Evolutionary conservation across 1,140 invertebrate species (phyloP).

Genomic region (Acromyrmex charruanus): DNA sequence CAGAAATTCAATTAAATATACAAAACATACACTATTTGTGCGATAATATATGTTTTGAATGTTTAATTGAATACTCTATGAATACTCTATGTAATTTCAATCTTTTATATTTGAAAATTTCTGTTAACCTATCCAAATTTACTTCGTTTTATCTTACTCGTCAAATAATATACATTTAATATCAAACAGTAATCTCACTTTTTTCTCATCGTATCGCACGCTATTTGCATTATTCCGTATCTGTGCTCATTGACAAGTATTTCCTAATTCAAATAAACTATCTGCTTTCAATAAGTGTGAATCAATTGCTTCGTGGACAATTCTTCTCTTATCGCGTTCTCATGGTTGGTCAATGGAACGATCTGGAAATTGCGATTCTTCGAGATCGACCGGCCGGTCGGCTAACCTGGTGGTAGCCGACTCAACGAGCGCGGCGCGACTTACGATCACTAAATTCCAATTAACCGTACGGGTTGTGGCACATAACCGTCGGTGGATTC

Average conservation of each 20-base stretch:
- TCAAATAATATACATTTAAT: not conserved
- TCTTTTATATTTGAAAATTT: too few species aligned
- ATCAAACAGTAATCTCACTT: not conserved
- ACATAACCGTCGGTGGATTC: slow-evolving; percentile 71
- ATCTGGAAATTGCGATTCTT: slow-evolving; percentile 72
- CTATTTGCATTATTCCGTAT: not conserved
- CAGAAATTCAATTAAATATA: too few species aligned
- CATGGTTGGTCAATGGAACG: slow-evolving; percentile 9
- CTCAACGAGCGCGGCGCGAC: slow-evolving; percentile 63
- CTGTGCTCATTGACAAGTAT: not conserved
- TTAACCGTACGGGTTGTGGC: slow-evolving; percentile 72
- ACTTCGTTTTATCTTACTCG: too few species aligned
- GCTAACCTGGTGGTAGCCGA: slow-evolving; percentile 30
- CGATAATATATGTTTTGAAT: too few species aligned
- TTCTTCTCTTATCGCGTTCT: slow-evolving; percentile 28
- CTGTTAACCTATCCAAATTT: too few species aligned
- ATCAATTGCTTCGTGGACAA: not conserved
- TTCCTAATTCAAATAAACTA: not conserved
- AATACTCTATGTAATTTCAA: too few species aligned
- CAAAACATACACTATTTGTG: too few species aligned
- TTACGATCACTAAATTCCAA: slow-evolving; percentile 80
- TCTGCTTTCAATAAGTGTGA: not conserved
- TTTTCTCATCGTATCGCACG: not conserved
- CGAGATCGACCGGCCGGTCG: slow-evolving; percentile 50
- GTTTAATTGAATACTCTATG: too few species aligned